A percentile compares a stretch with the other conserved stretches of the same genome.
Evolutionary conservation across 92 coral and sea anemone species (phyloP).

Genomic region (Umimayanthus kanabou): DNA sequence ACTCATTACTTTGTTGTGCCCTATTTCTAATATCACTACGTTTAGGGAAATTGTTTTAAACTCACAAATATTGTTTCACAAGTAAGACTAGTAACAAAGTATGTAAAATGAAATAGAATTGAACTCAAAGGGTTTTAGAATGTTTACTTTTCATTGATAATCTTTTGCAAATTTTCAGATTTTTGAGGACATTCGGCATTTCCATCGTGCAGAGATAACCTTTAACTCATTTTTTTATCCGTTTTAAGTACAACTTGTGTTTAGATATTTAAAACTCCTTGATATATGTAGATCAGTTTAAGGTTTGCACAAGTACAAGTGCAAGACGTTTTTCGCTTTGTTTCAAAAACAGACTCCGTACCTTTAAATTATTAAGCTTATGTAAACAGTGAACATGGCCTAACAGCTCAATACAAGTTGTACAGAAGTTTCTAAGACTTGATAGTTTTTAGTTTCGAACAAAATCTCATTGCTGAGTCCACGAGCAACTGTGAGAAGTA

Average conservation of each 20-base stretch:
- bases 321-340: not conserved
- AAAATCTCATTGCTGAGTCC: not conserved
- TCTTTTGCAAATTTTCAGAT: not conserved
- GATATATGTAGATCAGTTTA: not conserved
- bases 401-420: too few relatives aligned
- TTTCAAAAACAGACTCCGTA: not conserved
- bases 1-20: not conserved
- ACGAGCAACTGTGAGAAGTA: not conserved
- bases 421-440: not conserved
- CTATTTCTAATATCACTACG: too few relatives aligned
- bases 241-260: not conserved
- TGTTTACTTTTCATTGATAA: not conserved
- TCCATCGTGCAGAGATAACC: too few relatives aligned
- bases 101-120: too few relatives aligned
- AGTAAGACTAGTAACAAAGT: not conserved
- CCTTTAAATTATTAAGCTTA: not conserved
- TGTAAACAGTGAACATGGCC: not conserved
- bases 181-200: too few relatives aligned
- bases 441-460: not conserved
- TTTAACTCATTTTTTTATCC: not conserved
- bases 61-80: not conserved
- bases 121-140: too few relatives aligned
- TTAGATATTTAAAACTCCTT: too few relatives aligned
- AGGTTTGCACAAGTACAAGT: not conserved
- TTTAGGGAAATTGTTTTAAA: too few relatives aligned